Evolutionary conservation across 2,113 vertebrate species (phyloP).

Genomic region (Ahaetulla prasina): DNA sequence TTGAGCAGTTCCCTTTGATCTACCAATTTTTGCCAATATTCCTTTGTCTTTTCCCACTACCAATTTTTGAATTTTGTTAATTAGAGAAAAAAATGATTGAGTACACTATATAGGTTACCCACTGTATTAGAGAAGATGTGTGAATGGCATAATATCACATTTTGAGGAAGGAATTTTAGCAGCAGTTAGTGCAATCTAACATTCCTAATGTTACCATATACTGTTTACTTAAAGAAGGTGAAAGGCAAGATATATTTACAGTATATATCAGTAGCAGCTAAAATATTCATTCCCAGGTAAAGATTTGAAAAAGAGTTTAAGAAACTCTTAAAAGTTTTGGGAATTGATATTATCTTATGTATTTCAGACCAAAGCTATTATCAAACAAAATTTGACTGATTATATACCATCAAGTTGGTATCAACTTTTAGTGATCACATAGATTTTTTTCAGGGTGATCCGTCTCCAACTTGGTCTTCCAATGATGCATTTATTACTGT

Average conservation of each 20-base stretch:
- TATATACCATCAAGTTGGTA: background rate
- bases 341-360: background rate
- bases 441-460: background rate
- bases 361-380: background rate
- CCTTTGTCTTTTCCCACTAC: background rate
- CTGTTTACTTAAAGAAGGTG: background rate
- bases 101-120: background rate
- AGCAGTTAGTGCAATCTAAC: background rate
- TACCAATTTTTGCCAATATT: background rate
- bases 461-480: background rate
- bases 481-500: background rate
- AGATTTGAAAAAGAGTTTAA: background rate
- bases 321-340: background rate
- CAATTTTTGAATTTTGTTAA: background rate
- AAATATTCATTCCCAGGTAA: background rate
- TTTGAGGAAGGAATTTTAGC: background rate
- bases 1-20: background rate
- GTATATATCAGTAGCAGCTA: background rate
- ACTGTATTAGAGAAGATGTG: background rate
- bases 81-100: background rate
- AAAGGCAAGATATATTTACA: background rate
- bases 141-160: background rate
- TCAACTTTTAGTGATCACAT: background rate
- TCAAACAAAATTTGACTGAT: background rate
- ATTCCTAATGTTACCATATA: background rate